phyloP scores from a whole-genome alignment of 2,113 vertebrate genomes.

The Chaetodon trifascialis region DNA sequence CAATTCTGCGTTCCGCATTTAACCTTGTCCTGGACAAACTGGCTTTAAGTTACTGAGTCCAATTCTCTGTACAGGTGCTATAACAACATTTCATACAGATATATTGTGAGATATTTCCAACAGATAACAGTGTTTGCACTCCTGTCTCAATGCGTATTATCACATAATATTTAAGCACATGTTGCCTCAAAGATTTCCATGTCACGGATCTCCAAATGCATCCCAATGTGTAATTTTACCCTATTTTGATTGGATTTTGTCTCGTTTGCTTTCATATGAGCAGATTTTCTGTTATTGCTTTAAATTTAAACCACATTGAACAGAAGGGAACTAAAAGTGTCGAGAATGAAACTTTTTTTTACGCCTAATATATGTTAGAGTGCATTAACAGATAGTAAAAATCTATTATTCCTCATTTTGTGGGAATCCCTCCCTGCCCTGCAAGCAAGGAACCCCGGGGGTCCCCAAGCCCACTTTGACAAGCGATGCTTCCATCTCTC shows the following conservation, averaged over 20 bases:
- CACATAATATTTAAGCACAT: not conserved
- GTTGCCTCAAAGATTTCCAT: slow-evolving; percentile 1
- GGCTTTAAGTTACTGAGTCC: slow-evolving; percentile 18
- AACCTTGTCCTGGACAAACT: slow-evolving; percentile 56
- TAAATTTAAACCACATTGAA: not conserved
- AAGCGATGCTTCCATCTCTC: slow-evolving; percentile 36
- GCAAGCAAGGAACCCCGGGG: slow-evolving; percentile 63
- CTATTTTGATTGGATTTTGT: not conserved
- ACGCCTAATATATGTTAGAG: not conserved
- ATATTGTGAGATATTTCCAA: not conserved
- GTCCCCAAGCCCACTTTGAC: slow-evolving; percentile 62
- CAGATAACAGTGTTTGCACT: not conserved
- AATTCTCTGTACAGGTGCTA: slow-evolving; percentile 27
- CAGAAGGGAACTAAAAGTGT: not conserved
- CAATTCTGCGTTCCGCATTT: slow-evolving; percentile 16
- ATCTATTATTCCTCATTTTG: slow-evolving; percentile 8
- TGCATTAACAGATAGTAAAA: not conserved
- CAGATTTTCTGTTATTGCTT: not conserved
- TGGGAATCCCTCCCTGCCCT: slow-evolving; percentile 64
- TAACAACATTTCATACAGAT: not conserved
- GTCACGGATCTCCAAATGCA: not conserved
- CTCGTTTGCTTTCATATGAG: not conserved
- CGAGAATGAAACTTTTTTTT: not conserved
- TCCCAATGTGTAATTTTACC: not conserved
- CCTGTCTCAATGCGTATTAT: not conserved